phyloP scores from a whole-genome alignment of 2,797 vertebrate genomes.

The Muraenolepis orangiensis region DNA sequence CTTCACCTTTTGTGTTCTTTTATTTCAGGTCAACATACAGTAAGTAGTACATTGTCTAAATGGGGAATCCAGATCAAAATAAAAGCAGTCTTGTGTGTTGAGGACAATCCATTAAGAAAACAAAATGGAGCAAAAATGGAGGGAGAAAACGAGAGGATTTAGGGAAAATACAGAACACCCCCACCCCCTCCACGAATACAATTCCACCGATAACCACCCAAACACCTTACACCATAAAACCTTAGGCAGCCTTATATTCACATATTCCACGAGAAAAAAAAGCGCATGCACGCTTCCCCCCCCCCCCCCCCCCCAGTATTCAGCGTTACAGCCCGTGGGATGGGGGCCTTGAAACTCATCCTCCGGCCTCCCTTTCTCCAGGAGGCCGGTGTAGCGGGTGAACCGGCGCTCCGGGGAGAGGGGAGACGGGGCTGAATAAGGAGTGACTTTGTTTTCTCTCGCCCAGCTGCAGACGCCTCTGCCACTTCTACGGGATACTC shows the following conservation, averaged over 20 bases:
- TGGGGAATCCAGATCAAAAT: slow-evolving; percentile 62
- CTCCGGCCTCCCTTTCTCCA: too few species aligned
- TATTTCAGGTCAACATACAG: slow-evolving; percentile 75
- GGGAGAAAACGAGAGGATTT: slow-evolving; percentile 24
- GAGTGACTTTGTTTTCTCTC: neutral
- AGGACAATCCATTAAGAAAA: slow-evolving; percentile 63
- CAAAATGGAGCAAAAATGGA: slow-evolving; percentile 25
- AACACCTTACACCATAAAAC: slow-evolving; percentile 49
- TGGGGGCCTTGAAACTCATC: neutral
- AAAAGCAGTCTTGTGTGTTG: slow-evolving; percentile 60
- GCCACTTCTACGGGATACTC: neutral
- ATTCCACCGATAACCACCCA: slow-evolving; percentile 45
- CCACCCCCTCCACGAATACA: slow-evolving; percentile 47
- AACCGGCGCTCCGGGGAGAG: too few species aligned
- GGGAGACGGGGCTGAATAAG: neutral
- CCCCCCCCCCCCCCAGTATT: neutral
- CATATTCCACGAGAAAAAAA: slow-evolving; percentile 17
- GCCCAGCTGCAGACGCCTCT: too few species aligned
- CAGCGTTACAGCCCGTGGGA: neutral
- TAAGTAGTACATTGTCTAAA: slow-evolving; percentile 72
- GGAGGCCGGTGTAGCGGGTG: too few species aligned
- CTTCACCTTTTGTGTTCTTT: slow-evolving; percentile 60
- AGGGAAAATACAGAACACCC: slow-evolving; percentile 35
- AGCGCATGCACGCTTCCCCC: neutral
- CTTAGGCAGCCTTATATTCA: slow-evolving; percentile 48